Conservation (phyloP, 2,888 invertebrate species). For the Drepanosiphum platanoidis region DNA sequence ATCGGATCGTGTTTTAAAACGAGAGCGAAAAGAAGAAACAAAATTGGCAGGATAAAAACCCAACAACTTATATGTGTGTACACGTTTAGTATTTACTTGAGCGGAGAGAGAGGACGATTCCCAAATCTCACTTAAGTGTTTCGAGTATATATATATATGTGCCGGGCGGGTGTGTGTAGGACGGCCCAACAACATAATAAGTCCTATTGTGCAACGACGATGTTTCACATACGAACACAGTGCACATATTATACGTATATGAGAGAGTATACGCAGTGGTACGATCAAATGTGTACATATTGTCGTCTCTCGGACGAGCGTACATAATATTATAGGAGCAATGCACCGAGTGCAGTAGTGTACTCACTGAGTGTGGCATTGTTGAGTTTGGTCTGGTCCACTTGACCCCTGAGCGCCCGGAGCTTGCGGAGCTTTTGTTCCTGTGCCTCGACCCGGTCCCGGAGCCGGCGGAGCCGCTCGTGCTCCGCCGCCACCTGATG, state of each 20-base stretch:
- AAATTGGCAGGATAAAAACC: neutral
- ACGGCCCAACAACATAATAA: neutral
- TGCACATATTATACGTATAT: neutral
- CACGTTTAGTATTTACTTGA: too few relatives aligned
- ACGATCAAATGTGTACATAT: neutral
- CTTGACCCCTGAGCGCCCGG: conserved; percentile 91
- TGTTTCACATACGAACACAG: neutral
- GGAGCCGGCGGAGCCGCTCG: conserved; percentile 84
- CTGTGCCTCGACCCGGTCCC: conserved; percentile 93
- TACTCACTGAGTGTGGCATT: conserved; percentile 91
- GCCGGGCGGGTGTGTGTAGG: neutral
- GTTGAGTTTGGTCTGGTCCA: conserved; percentile 90
- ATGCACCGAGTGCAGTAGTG: neutral
- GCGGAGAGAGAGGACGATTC: neutral
- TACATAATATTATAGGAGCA: neutral
- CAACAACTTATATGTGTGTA: too few relatives aligned
- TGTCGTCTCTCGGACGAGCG: too few relatives aligned
- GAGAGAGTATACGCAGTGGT: too few relatives aligned
- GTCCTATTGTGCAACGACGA: neutral
- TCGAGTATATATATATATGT: neutral
- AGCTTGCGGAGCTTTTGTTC: conserved; percentile 92
- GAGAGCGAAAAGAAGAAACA: neutral
- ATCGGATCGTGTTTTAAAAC: conserved; percentile 6
- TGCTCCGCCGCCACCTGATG: conserved; percentile 85
- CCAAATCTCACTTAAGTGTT: conserved; percentile 40